These are phyloP conservation scores for Ataeniobius toweri DNA, from an alignment of 2,797 vertebrate genomes.

Conservation along the genomic window DNA sequence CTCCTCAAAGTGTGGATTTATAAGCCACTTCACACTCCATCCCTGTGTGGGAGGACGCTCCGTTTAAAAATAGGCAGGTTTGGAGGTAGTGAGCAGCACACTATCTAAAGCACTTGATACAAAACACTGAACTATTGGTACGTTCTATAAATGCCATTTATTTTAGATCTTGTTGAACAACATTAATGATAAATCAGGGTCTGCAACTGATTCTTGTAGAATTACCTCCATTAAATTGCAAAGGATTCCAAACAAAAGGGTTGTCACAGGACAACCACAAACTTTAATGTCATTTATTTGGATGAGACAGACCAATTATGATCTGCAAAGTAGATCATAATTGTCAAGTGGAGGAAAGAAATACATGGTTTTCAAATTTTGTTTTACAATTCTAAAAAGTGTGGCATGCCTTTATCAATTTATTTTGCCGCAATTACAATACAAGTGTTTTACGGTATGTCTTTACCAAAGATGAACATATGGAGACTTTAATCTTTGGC, in stretches of 20 bases:
- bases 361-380: no score
- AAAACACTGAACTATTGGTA: slow-evolving; percentile 63
- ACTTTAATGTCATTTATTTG: background rate
- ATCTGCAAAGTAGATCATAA: no score
- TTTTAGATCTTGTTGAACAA: slow-evolving; percentile 50
- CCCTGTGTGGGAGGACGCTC: slow-evolving; percentile 79
- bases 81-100: slow-evolving; percentile 75
- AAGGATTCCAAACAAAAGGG: background rate
- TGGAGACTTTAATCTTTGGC: background rate
- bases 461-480: background rate
- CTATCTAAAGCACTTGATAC: slow-evolving; percentile 55
- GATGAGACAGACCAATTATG: background rate
- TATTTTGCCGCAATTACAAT: background rate
- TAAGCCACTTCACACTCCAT: slow-evolving; percentile 76
- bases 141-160: slow-evolving; percentile 56
- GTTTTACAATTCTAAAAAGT: background rate
- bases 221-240: slow-evolving; percentile 11
- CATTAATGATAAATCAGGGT: slow-evolving; percentile 34
- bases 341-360: no score
- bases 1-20: slow-evolving; percentile 74
- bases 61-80: slow-evolving; percentile 80
- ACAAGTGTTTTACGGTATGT: background rate
- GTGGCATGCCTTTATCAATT: background rate
- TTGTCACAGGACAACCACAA: background rate
- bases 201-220: slow-evolving; percentile 22